phyloP scores from a whole-genome alignment of 2,797 vertebrate genomes.

The Eurystomus glaucurus region DNA sequence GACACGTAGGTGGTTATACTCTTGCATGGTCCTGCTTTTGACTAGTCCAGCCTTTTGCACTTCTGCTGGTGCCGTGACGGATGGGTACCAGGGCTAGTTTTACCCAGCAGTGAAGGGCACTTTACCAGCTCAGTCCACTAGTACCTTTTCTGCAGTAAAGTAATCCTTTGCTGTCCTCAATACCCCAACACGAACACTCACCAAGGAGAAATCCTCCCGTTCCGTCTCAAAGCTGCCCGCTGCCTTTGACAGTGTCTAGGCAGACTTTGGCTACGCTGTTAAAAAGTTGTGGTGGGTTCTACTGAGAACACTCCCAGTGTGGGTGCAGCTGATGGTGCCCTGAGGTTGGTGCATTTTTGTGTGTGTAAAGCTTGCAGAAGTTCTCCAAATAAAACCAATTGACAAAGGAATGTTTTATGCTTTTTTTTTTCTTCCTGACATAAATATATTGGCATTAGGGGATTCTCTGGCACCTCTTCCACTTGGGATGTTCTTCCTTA shows the following conservation, averaged over 20 bases:
- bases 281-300: not conserved
- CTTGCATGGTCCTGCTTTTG: not conserved
- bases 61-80: not conserved
- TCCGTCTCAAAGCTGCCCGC: not conserved
- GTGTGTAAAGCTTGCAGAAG: not conserved
- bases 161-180: fast-evolving
- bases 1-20: not conserved
- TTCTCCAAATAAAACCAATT: not conserved
- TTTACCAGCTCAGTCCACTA: not conserved
- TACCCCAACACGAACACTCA: not conserved
- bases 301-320: not conserved
- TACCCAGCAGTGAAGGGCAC: fast-evolving
- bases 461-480: not conserved
- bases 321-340: not conserved
- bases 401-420: not conserved
- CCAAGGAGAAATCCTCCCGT: not conserved
- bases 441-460: not conserved
- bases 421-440: not conserved
- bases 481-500: not conserved
- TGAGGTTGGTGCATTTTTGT: not conserved
- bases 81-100: fast-evolving
- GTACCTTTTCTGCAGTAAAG: not conserved
- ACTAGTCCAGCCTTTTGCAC: not conserved
- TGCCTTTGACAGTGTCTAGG: not conserved
- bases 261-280: not conserved